Base-by-base conservation (phyloP, 2,113 vertebrate genomes). In the Corythoichthys intestinalis region DNA sequence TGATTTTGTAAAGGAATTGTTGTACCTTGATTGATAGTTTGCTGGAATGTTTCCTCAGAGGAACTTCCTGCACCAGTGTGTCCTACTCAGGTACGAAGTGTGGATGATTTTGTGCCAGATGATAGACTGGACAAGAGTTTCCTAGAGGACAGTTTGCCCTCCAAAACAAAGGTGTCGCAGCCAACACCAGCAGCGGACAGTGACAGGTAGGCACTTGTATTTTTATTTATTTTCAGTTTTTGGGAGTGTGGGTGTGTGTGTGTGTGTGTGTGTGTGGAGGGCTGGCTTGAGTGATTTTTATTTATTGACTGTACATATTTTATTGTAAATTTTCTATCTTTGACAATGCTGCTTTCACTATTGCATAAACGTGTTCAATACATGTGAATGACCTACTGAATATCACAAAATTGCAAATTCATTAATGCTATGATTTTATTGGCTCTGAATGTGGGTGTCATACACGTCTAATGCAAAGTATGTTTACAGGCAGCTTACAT, bases 51-150 rank as follows among this genome's bases (percentile, higher is more conserved):
- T 74, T 72, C 77, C 41, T 70, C 77, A 94, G 92, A 89, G n/a
- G 86, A 90, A 1, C n/a, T 81, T 28, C 82, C 90, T 46, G 74
- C 86, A 2, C 14, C 80, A 0, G 54, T 69, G 0, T 71, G 87
- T 62, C 85, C 92, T 0, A 4, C 46, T 0, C 84, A 85, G 44
- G 94, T 95, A 0, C 93, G 93, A 74, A 95, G 91, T 0, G 92
- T 97, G 70, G 97, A 98, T 73, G 96, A 99, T 63, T 99, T 98
- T 70, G 80, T 96, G 35, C 96, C 96, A 0, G 96, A 98, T 0
- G 97, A 95, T 15, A 83, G 92, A 68, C 89, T 98, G 77, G 97
- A 98, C 83, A 93, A 75, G 79, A 93, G 92, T 85, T 99, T 99
- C 81, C 90, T 99, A 20, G 97, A 98, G 6, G 97, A 98, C 44